Conservation (phyloP, 2,113 vertebrate genomes). For the Aplodontia rufa region DNA sequence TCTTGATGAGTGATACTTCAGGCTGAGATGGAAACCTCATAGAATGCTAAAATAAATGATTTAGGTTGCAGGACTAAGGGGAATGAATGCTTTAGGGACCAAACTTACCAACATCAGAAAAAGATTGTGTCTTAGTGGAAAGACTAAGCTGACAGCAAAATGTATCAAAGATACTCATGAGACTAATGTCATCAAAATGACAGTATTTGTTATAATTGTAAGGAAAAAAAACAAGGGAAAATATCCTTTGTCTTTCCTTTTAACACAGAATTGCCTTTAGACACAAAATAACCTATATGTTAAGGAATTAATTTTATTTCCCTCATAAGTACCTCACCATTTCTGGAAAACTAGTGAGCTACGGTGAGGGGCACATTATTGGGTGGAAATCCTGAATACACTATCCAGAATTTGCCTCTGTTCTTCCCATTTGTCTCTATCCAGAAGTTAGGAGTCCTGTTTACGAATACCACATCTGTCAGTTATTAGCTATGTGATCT, state of each 20-base stretch:
- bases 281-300: background rate
- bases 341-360: constrained; percentile 4
- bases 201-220: background rate
- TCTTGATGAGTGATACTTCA: background rate
- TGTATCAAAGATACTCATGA: constrained; percentile 36
- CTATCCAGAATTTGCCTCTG: background rate
- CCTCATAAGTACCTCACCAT: background rate
- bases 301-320: constrained; percentile 38
- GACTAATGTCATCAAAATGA: constrained; percentile 30
- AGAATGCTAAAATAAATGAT: background rate
- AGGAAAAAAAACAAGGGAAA: background rate
- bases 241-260: background rate
- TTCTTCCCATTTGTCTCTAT: background rate
- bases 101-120: background rate
- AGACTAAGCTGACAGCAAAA: constrained; percentile 38
- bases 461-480: background rate
- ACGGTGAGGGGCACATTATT: background rate
- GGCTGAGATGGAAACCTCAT: background rate
- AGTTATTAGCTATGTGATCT: background rate
- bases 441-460: background rate
- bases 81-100: background rate
- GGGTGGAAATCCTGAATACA: background rate
- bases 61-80: background rate
- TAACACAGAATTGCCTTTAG: background rate
- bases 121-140: constrained; percentile 19